Evolutionary conservation across 2,113 vertebrate species (phyloP), one percentile per base, ranked within the genome.

Genomic region (Prinia subflava): DNA sequence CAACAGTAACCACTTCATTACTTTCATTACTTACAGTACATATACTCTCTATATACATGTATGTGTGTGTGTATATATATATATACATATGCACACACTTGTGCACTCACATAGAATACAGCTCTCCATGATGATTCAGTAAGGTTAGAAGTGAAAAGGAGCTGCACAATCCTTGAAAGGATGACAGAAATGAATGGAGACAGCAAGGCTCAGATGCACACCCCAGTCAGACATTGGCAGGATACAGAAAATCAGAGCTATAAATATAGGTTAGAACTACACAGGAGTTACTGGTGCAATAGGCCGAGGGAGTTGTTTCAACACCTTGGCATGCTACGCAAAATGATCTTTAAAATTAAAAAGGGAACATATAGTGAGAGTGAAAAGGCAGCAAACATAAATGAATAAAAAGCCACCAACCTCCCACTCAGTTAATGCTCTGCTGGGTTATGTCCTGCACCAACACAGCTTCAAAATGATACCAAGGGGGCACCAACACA

Each of bases 401-500:
- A 85, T 37, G 13, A 76, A 21, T 82, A 70, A 95, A 96, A 57
- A 60, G 92, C 91, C 39, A n/a, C 88, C 42, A 94, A 59, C 39
- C 60, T 90, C 83, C 74, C 67, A 77, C 70, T 18, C 67, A 59
- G 85, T 71, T 56, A 86, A 73, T 3, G 16, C n/a, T 91, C 52
- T 65, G 73, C 86, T 52, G 73, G 33, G 27, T 88, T 89, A 64
- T 47, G 13, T 21, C 53, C 65, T 70, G 49, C 85, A 83, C 39
- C 7, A 35, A 74, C 68, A 93, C 47, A 69, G 74, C 33, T 92
- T 56, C 88, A 71, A 91, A 96, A 33, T 67, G 71, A 93, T 88
- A 92, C 79, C 90, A 95, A 93, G 92, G 47, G 71, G 88, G 82
- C 93, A 95, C 92, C 55, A 91, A 63, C 42, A 73, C 67, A 90